Base-by-base conservation (phyloP, 2,888 invertebrate genomes). In the Neocrepidodera transversa region DNA sequence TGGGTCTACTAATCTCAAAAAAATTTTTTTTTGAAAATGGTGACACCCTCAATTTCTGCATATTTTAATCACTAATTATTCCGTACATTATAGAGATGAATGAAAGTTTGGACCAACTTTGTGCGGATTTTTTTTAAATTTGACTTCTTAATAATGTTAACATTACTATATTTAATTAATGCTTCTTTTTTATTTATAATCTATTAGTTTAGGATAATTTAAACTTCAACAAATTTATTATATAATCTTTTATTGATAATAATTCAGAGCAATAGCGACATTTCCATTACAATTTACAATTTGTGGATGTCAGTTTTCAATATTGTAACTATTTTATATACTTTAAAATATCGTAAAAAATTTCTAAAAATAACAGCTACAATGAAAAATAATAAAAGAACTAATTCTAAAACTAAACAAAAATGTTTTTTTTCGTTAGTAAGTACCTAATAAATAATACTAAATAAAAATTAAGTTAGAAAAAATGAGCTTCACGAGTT, bases 251-350 rank as follows among this genome's bases (percentile, higher is more conserved):
- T 60, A 60, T 60, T 56, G 55, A 60, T 76, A 69, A 72, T 75
- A 73, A 71, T 72, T 73, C 71, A 75, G 74, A 74, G 76, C 76
- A 74, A 70, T 75, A 76, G 75, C 76, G 74, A 74, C 74, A 69
- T 74, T 70, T 70, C 74, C 73, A 70, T 73, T 75, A 75, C 73
- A 76, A 74, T 73, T 75, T 74, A 74, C 56, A 60, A 60, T 72
- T 74, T 68, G 68, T 65, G 70, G 71, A 68, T 72, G 67, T 71
- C 68, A 68, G 65, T 65, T 68, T 72, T 71, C 66, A 71, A 73
- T 71, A 72, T 71, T 65, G 71, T 71, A 72, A 72, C 67, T 60
- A 63, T 63, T 28, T 65, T 32, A 66, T 59, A 65, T 67, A 64
- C 62, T 49, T 68, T 58, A 60, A 69, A 59, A 62, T 63, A 56